phyloP scores from a whole-genome alignment of 2,113 vertebrate genomes.

The Puntigrus tetrazona region DNA sequence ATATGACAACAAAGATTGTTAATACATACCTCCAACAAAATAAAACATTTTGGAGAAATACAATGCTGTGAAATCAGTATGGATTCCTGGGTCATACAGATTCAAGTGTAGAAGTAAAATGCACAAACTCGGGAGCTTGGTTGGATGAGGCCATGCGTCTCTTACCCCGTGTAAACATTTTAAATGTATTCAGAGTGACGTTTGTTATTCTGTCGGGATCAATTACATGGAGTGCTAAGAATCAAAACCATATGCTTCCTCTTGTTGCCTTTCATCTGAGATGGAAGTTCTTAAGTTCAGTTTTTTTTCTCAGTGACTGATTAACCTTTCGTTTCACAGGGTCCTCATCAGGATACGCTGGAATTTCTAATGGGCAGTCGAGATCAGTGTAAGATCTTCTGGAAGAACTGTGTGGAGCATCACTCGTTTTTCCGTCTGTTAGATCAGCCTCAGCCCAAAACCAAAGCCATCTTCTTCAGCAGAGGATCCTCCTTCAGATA shows the following conservation, averaged over 20 bases:
- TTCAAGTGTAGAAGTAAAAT: not conserved
- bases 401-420: constrained; percentile 98
- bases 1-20: not conserved
- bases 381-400: constrained; percentile 95
- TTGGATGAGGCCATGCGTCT: not conserved
- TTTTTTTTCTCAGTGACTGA: not conserved
- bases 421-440: constrained; percentile 93
- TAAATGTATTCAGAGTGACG: not conserved
- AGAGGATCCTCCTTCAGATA: constrained; percentile 97
- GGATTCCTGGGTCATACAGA: not conserved
- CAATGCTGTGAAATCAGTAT: not conserved
- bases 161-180: not conserved
- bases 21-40: not conserved
- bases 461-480: constrained; percentile 88
- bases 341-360: constrained; percentile 89
- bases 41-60: not conserved
- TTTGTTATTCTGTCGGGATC: constrained; percentile 8
- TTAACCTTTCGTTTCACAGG: constrained; percentile 71
- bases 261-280: not conserved
- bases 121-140: not conserved
- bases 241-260: constrained; percentile 17
- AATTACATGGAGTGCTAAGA: constrained; percentile 24
- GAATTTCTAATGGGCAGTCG: constrained; percentile 93
- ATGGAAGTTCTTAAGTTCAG: not conserved
- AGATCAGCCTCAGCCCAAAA: constrained; percentile 89